phyloP scores from a whole-genome alignment of 92 coral and sea anemone species.

The Desmophyllum pertusum region DNA sequence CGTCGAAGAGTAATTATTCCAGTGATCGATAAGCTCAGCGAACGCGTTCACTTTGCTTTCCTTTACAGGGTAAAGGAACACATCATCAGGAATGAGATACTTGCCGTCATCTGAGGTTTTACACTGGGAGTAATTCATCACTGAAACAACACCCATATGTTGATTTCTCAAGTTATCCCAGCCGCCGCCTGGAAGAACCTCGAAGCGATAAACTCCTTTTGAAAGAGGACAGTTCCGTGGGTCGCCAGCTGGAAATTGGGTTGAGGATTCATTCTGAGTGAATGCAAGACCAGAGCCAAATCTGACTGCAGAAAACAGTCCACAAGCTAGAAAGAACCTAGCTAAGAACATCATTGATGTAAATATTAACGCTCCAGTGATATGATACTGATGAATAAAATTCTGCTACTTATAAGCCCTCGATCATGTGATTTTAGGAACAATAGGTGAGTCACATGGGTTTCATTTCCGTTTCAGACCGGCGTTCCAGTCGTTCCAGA shows the following conservation, averaged over 20 bases:
- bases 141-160: slow-evolving; percentile 79
- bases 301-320: not conserved
- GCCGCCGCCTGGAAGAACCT: slow-evolving; percentile 87
- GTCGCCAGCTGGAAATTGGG: slow-evolving; percentile 68
- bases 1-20: slow-evolving; percentile 77
- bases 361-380: too few species aligned
- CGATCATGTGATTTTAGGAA: not conserved
- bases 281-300: not conserved
- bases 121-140: slow-evolving; percentile 79
- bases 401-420: not conserved
- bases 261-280: not conserved
- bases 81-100: slow-evolving; percentile 80
- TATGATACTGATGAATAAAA: not conserved
- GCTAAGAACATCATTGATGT: not conserved
- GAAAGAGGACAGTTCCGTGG: slow-evolving; percentile 65
- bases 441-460: not conserved
- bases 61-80: slow-evolving; percentile 70
- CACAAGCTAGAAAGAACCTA: not conserved
- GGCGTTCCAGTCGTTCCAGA: not conserved
- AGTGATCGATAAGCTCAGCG: slow-evolving; percentile 82
- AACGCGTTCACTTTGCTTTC: slow-evolving; percentile 70
- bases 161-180: slow-evolving; percentile 89
- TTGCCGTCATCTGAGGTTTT: slow-evolving; percentile 83
- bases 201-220: slow-evolving; percentile 64
- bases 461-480: not conserved